A percentile compares a stretch with the other conserved stretches of the same genome.
phyloP scores from a whole-genome alignment of 2,888 invertebrate genomes.

The Apomyelois bistriatella region DNA sequence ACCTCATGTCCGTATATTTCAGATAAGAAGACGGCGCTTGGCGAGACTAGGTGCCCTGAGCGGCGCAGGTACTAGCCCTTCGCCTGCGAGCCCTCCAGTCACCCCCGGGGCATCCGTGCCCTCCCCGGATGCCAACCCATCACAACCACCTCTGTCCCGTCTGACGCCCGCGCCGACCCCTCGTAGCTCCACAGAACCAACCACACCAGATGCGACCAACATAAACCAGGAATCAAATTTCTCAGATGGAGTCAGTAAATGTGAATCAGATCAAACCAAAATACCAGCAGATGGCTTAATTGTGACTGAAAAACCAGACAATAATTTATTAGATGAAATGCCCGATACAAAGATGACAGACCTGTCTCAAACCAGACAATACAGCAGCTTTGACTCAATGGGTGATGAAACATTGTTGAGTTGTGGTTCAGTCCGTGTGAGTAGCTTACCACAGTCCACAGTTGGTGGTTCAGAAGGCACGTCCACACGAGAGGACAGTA shows the following conservation, averaged over 20 bases:
- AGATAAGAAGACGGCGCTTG: constrained; percentile 88
- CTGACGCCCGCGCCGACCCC: constrained; percentile 45
- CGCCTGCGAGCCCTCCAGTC: constrained; percentile 72
- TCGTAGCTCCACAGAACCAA: constrained; percentile 51
- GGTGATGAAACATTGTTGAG: constrained; percentile 68
- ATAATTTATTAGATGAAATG: constrained; percentile 72
- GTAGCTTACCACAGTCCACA: constrained; percentile 59
- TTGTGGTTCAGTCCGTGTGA: constrained; percentile 68
- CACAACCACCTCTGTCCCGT: constrained; percentile 38
- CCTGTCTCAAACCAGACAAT: constrained; percentile 70
- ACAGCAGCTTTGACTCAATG: constrained; percentile 74
- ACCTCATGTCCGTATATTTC: constrained; percentile 48
- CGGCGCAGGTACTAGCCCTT: constrained; percentile 67
- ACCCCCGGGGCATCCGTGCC: constrained; percentile 64
- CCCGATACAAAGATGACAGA: constrained; percentile 77
- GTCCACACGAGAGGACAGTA: constrained; percentile 62
- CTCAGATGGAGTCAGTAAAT: constrained; percentile 57
- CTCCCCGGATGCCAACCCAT: constrained; percentile 38
- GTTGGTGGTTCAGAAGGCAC: constrained; percentile 57
- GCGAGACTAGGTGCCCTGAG: constrained; percentile 85
- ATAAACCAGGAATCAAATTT: constrained; percentile 63
- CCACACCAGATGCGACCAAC: constrained; percentile 50
- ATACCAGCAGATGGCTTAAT: constrained; percentile 70
- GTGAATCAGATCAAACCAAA: constrained; percentile 56
- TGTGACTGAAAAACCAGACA: constrained; percentile 72